Percentiles rank a stretch among this genome's conserved stretches.
phyloP scores from a whole-genome alignment of 2,113 vertebrate genomes.

The Notiomystis cincta region DNA sequence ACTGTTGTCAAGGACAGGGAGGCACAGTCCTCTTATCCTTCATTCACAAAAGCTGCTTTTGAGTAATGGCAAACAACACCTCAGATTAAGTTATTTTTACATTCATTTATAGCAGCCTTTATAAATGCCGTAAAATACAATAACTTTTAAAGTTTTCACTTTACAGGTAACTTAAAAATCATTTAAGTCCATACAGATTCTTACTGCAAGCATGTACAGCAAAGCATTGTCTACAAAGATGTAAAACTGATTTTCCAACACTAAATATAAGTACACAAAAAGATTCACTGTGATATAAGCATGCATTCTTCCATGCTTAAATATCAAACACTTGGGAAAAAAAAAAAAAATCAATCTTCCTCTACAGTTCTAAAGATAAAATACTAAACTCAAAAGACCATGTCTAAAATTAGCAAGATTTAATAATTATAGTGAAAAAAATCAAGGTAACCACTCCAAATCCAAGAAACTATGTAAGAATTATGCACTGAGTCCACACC shows the following conservation, averaged over 20 bases:
- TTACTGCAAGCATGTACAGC: neutral
- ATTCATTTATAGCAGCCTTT: neutral
- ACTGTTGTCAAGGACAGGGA: neutral
- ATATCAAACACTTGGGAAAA: neutral
- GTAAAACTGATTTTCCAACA: neutral
- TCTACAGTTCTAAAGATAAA: neutral
- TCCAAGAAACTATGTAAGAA: neutral
- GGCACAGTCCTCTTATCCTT: neutral
- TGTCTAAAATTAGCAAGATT: neutral
- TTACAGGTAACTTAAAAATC: neutral
- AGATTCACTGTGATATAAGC: neutral
- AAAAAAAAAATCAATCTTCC: neutral
- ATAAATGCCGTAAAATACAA: neutral
- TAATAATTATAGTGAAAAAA: neutral
- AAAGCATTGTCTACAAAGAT: neutral
- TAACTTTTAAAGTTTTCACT: neutral
- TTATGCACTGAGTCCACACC: neutral
- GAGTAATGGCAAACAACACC: neutral
- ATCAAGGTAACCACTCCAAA: neutral
- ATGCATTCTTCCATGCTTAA: neutral
- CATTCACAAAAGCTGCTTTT: slow-evolving; percentile 5
- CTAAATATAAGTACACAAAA: neutral
- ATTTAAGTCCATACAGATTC: neutral
- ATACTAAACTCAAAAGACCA: neutral
- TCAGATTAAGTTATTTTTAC: neutral